These are phyloP conservation scores for Popillia japonica DNA, from an alignment of 1,140 invertebrate genomes.

Conservation along the genomic window DNA sequence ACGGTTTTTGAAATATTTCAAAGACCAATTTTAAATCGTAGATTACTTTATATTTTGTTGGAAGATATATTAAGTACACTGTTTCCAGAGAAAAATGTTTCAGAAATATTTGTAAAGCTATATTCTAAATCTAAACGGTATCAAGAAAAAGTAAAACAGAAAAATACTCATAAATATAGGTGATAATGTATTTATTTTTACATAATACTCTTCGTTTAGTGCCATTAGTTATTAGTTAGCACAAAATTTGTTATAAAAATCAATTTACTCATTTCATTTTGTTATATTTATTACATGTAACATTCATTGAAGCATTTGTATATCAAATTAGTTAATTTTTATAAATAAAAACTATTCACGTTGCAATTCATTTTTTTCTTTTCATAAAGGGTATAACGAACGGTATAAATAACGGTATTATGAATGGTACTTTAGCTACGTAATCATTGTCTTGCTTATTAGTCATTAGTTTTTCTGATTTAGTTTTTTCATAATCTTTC, in stretches of 20 bases:
- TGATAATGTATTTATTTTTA: conserved; percentile 41
- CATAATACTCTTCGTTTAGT: conserved; percentile 7
- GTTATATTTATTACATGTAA: conserved; percentile 3
- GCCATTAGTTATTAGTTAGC: conserved; percentile 33
- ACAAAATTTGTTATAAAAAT: conserved; percentile 18
- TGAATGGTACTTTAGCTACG: neutral
- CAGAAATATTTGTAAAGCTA: conserved; percentile 70
- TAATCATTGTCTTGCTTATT: neutral
- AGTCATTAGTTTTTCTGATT: neutral
- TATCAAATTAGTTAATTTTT: conserved; percentile 10
- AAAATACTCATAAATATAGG: conserved; percentile 41
- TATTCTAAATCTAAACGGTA: conserved; percentile 66
- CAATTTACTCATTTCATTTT: conserved; percentile 12
- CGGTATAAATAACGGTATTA: conserved; percentile 18
- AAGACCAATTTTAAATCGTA: conserved; percentile 82
- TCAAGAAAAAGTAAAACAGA: conserved; percentile 42
- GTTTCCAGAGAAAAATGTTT: conserved; percentile 78
- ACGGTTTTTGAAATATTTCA: conserved; percentile 91
- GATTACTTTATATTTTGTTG: conserved; percentile 87
- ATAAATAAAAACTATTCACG: conserved; percentile 27
- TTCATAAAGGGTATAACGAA: neutral
- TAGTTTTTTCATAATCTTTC: neutral
- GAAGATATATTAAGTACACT: conserved; percentile 81
- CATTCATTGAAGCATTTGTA: neutral
- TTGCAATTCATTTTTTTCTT: conserved; percentile 2